Evolutionary conservation across 2,888 invertebrate genomes (phyloP).

Genomic region (Mimumesa dahlbomi): DNA sequence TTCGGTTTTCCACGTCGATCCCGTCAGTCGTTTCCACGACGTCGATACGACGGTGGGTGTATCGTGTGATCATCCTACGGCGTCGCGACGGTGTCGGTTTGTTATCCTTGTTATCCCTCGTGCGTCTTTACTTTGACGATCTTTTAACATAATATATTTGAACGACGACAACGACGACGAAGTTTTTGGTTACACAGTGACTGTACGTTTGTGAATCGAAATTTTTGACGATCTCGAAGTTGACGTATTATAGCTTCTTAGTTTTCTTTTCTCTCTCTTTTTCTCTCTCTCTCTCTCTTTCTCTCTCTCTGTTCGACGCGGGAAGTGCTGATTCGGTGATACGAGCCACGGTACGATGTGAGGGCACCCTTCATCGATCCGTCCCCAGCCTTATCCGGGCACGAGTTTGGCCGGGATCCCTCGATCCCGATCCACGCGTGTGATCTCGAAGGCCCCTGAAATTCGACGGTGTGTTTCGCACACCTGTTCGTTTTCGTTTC

Average conservation of each 20-base stretch:
- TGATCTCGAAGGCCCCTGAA: background rate
- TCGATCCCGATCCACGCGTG: constrained; percentile 28
- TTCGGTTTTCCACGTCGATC: constrained; percentile 3
- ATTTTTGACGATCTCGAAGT: no score
- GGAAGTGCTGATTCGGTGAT: background rate
- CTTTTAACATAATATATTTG: no score
- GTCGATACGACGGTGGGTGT: no score
- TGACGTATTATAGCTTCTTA: no score
- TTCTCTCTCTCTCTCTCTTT: no score
- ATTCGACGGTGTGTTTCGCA: background rate
- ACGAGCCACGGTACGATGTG: constrained; percentile 29
- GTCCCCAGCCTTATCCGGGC: constrained; percentile 37
- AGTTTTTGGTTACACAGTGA: background rate
- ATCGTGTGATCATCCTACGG: no score
- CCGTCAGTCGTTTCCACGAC: background rate
- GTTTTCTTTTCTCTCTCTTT: no score
- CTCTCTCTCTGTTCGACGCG: background rate
- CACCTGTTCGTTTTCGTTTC: background rate
- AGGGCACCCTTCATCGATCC: constrained; percentile 57
- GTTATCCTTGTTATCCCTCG: no score
- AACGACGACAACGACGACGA: background rate
- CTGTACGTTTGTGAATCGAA: no score
- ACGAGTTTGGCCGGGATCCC: constrained; percentile 35
- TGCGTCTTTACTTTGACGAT: no score
- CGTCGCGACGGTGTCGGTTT: no score